phyloP scores from a whole-genome alignment of 2,797 vertebrate species.

The Streptopelia turtur region DNA sequence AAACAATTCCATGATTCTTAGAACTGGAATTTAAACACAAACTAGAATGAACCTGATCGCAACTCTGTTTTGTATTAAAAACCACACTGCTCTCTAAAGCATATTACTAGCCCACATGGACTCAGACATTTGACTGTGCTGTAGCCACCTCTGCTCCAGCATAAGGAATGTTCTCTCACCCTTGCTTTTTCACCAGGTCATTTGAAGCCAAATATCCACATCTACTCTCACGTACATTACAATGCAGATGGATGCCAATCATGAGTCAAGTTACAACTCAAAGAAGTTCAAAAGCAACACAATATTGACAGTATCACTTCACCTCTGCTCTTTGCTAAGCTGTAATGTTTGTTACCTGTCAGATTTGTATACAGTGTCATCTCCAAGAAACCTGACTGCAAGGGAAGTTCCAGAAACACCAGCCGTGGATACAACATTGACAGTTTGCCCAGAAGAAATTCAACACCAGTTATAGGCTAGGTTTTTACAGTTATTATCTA shows the following conservation, averaged over 20 bases:
- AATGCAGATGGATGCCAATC: background rate
- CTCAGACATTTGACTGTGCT: background rate
- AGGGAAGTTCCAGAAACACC: background rate
- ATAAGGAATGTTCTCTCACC: accelerated
- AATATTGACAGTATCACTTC: background rate
- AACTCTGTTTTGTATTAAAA: background rate
- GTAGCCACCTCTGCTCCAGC: background rate
- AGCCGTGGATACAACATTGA: background rate
- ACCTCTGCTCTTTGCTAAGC: background rate
- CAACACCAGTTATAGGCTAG: background rate
- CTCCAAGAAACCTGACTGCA: background rate
- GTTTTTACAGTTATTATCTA: background rate
- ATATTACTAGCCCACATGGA: background rate
- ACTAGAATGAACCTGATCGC: background rate
- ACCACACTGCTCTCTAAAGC: background rate
- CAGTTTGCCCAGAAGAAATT: background rate
- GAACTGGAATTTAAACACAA: background rate
- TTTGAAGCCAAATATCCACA: background rate
- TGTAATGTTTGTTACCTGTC: background rate
- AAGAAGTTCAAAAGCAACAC: background rate
- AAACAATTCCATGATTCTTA: too few relatives aligned
- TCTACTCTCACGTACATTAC: background rate
- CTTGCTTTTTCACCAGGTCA: background rate
- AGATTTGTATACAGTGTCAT: background rate
- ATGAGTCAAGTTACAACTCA: background rate